Evolutionary conservation across 2,888 invertebrate genomes (phyloP).

Genomic region (Morpho helenor): DNA sequence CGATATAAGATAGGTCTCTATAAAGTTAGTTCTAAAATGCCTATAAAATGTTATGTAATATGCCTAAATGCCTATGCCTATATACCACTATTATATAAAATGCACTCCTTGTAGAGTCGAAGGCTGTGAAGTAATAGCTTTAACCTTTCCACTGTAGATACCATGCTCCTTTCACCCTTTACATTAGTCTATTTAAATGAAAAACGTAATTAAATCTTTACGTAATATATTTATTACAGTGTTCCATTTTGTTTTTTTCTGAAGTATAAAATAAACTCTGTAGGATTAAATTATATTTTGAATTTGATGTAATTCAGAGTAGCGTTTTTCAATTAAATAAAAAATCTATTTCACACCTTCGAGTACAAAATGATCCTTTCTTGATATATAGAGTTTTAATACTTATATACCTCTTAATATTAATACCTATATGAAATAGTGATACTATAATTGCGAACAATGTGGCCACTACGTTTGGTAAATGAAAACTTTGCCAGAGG

Average conservation of each 20-base stretch:
- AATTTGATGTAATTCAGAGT: background rate
- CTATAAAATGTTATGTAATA: no score
- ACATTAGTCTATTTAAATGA: constrained; percentile 12
- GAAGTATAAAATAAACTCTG: no score
- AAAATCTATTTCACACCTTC: constrained; percentile 35
- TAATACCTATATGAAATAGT: no score
- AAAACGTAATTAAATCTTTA: constrained; percentile 12
- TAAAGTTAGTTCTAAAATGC: background rate
- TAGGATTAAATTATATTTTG: no score
- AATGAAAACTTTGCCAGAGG: no score
- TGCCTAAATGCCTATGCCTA: constrained; percentile 1
- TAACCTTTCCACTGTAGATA: constrained; percentile 69
- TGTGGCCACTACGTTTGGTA: no score
- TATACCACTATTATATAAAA: constrained; percentile 17
- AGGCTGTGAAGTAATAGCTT: constrained; percentile 77
- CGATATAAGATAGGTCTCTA: background rate
- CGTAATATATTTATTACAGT: no score
- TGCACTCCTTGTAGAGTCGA: constrained; percentile 64
- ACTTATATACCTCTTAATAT: no score
- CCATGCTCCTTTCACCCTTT: constrained; percentile 29
- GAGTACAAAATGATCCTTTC: constrained; percentile 40
- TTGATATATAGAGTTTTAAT: no score
- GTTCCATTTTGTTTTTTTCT: no score
- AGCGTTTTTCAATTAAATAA: constrained; percentile 21
- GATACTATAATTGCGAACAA: no score